These are phyloP conservation scores for Pocota personata DNA, from an alignment of 2,888 invertebrate species.

Conservation along the genomic window DNA sequence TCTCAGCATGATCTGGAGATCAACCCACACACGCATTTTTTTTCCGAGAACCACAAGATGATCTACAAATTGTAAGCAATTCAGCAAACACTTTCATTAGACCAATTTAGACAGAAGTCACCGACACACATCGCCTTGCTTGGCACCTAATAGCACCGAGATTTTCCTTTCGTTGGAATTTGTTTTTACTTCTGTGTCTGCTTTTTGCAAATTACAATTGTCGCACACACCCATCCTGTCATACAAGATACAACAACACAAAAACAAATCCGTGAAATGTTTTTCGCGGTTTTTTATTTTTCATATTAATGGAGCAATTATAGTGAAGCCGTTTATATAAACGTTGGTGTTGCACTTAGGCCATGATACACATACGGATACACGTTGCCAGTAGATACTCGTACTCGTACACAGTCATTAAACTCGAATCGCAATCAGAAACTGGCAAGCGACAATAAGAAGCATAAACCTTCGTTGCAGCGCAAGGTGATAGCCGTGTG, in stretches of 20 bases:
- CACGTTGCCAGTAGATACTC: slow-evolving; percentile 13
- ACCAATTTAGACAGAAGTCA: not conserved
- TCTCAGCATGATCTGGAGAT: not conserved
- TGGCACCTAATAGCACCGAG: not conserved
- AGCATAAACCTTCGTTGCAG: slow-evolving; percentile 37
- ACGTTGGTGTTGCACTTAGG: slow-evolving; percentile 6
- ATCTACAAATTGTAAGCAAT: not conserved
- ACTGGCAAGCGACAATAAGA: slow-evolving; percentile 3
- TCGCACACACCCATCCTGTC: not conserved
- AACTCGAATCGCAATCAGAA: slow-evolving; percentile 49
- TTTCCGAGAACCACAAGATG: slow-evolving; percentile 11
- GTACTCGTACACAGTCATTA: slow-evolving; percentile 66
- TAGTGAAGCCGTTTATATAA: slow-evolving; percentile 25
- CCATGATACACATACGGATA: slow-evolving; percentile 30
- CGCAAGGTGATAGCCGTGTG: slow-evolving; percentile 73
- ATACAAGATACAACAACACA: not conserved
- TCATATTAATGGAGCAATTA: slow-evolving; percentile 62
- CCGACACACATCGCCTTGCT: not conserved
- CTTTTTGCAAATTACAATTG: slow-evolving; percentile 3
- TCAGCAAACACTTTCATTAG: slow-evolving; percentile 9
- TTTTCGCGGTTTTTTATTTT: slow-evolving; percentile 66
- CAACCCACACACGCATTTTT: not conserved
- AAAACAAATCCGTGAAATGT: slow-evolving; percentile 52
- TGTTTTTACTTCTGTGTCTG: not conserved
- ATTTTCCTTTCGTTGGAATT: slow-evolving; percentile 53